Evolutionary conservation across 2,888 invertebrate genomes (phyloP), one percentile per base, ranked within the genome.

Genomic region (Craniophora ligustri): DNA sequence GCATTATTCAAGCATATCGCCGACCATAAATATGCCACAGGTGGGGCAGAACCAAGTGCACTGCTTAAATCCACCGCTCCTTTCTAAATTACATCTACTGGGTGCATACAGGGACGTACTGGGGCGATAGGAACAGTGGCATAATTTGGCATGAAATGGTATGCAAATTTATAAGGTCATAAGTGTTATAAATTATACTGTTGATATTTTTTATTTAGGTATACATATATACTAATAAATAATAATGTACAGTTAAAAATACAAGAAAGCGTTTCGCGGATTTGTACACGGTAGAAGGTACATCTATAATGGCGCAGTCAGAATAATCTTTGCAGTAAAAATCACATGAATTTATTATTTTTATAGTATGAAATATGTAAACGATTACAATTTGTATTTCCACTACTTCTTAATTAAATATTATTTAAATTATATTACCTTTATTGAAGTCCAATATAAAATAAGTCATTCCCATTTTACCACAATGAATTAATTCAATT

Each of bases 1-100:
- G 65, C 81, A 76, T 82, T 82, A 81, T 79, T 76, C 76, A 71
- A 59, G 67, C 61, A 67, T 67, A 76, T 70, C 66, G 75, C 53
- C 68, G 66, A 62, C 69, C 59, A 83, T 86, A 86, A 85, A 87
- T 84, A 83, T 82, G 79, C 76, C 82, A 75, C 86, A 86, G 86
- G 85, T 87, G 86, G 71, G 76, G 71, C 66, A 55, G 72, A 72
- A 75, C 78, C 75, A 76, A 81, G 81, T 82, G 82, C 84, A 83
- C 75, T 79, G 78, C 77, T 79, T 81, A 81, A 79, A 83, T 78
- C 75, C 63, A 69, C 55, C 51, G 58, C 15, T 78, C 68, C 76
- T 70, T 71, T 73, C 68, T 81, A 78, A 81, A 80, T 79, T 73
- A 78, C 77, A 69, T 79, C 61, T 71, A 62, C 64, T 74, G 54